Percentiles rank a stretch among this genome's conserved stretches.
Evolutionary conservation across 2,113 vertebrate genomes (phyloP).

Genomic region (Solenodon paradoxus): DNA sequence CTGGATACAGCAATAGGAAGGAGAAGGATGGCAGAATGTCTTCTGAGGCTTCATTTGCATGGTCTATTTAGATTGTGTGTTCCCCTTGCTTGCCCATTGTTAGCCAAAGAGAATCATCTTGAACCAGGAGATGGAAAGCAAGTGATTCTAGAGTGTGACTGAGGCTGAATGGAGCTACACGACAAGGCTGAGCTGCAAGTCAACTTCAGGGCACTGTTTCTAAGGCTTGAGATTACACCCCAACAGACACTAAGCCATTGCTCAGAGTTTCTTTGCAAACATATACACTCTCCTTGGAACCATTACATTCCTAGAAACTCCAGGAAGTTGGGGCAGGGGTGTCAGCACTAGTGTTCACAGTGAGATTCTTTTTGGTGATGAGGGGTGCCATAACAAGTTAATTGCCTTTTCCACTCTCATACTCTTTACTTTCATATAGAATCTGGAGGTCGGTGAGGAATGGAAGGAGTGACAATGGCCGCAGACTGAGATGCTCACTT

Average conservation of each 20-base stretch:
- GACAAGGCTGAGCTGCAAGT: too few species aligned
- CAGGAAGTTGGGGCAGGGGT: not conserved
- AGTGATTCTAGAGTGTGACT: too few species aligned
- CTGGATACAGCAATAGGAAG: not conserved
- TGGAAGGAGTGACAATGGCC: not conserved
- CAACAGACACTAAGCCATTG: not conserved
- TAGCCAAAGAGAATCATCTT: too few species aligned
- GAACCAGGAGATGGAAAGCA: too few species aligned
- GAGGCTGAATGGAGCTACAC: not conserved
- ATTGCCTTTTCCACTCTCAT: not conserved
- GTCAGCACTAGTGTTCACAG: not conserved
- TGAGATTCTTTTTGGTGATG: not conserved
- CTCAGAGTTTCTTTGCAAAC: not conserved
- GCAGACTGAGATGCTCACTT: not conserved
- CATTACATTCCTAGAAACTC: not conserved
- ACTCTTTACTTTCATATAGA: not conserved
- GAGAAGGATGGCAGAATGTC: not conserved
- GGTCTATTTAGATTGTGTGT: not conserved
- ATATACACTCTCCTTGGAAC: not conserved
- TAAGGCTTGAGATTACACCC: not conserved
- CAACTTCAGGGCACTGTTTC: not conserved
- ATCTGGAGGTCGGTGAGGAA: not conserved
- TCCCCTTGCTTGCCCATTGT: not conserved
- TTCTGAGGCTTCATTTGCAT: not conserved
- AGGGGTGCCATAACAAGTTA: not conserved